Conservation (phyloP, 2,888 invertebrate genomes). For the Bimastos eiseni region DNA sequence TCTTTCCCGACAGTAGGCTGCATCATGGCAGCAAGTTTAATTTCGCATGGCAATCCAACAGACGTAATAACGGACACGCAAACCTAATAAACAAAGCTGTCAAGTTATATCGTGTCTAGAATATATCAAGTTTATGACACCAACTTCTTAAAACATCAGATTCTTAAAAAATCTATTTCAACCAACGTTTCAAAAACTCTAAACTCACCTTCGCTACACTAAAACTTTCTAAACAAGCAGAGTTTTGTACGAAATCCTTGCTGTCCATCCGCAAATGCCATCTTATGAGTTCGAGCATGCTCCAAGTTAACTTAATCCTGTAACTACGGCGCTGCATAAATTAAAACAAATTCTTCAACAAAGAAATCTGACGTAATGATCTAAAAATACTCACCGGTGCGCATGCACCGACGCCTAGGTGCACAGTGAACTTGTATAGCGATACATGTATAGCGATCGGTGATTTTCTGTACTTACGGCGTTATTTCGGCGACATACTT, state of each 20-base stretch:
- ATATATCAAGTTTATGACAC: too few species aligned
- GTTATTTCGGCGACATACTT: background rate
- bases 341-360: background rate
- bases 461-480: background rate
- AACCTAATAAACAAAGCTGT: background rate
- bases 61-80: background rate
- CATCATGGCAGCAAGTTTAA: too few species aligned
- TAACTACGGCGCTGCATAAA: background rate
- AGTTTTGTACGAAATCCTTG: background rate
- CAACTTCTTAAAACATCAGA: too few species aligned
- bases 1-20: background rate
- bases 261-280: background rate
- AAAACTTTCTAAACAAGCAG: background rate
- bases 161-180: background rate
- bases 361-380: constrained; percentile 1
- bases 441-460: background rate
- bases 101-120: background rate
- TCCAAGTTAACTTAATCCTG: background rate
- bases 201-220: background rate
- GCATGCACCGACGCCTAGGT: background rate
- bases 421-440: background rate
- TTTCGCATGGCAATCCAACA: too few species aligned
- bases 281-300: background rate
- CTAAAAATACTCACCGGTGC: background rate
- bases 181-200: background rate